A percentile compares a stretch with the other conserved stretches of the same genome.
These are phyloP conservation scores for Osmoderma eremita DNA, from an alignment of 2,888 invertebrate genomes.

Conservation along the genomic window DNA sequence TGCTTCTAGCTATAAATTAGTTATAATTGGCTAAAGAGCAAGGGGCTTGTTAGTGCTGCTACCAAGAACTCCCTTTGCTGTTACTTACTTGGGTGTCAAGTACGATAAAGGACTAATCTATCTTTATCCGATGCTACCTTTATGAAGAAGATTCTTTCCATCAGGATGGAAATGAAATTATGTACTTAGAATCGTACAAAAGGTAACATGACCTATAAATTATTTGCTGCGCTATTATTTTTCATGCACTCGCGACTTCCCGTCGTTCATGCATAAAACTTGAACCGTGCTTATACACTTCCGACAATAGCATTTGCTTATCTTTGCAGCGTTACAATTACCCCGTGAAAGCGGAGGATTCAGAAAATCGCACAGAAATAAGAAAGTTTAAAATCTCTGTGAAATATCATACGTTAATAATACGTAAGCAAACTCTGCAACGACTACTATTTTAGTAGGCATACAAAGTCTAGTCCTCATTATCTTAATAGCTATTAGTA, in stretches of 20 bases:
- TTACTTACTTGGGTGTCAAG: no score
- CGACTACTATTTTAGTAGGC: conserved; percentile 10
- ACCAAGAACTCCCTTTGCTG: no score
- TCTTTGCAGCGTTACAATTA: neutral
- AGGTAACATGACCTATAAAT: conserved; percentile 24
- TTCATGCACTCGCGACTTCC: neutral
- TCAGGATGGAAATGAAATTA: conserved; percentile 16
- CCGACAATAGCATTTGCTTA: conserved; percentile 12
- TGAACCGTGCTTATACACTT: neutral
- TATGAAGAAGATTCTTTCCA: no score
- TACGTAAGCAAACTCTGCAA: conserved; percentile 21
- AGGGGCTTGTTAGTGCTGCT: no score
- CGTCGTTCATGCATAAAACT: neutral
- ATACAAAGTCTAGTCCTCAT: no score
- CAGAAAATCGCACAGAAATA: conserved; percentile 17
- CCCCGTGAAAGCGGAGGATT: conserved; percentile 15
- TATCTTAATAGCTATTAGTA: no score
- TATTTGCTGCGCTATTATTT: conserved; percentile 23
- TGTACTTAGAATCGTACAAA: neutral
- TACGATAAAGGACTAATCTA: no score
- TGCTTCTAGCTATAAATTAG: no score
- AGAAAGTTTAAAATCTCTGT: conserved; percentile 21
- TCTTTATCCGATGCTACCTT: no score
- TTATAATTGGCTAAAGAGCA: no score
- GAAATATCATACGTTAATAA: conserved; percentile 33